These are phyloP conservation scores for Argyrosomus japonicus DNA, from an alignment of 2,113 vertebrate species.

Conservation along the genomic window DNA sequence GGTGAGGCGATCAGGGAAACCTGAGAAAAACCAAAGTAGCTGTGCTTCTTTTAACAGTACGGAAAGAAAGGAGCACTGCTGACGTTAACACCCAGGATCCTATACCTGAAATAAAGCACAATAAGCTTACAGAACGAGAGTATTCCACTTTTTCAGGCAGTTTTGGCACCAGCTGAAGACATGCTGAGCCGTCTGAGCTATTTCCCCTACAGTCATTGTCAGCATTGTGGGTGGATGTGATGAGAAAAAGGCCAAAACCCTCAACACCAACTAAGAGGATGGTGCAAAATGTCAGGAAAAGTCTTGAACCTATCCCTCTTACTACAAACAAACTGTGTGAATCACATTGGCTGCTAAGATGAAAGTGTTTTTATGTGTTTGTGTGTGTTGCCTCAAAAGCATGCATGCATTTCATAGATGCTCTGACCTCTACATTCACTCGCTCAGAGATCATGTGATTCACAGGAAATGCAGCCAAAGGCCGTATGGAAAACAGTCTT, in stretches of 20 bases:
- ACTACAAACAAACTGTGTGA: constrained; percentile 14
- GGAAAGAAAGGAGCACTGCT: not conserved
- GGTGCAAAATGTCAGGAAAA: not conserved
- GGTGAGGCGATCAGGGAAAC: not conserved
- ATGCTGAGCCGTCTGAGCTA: not conserved
- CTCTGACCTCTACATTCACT: not conserved
- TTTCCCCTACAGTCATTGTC: constrained; percentile 4
- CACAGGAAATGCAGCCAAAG: not conserved
- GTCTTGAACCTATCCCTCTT: not conserved
- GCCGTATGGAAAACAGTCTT: not conserved
- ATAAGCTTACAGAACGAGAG: not conserved
- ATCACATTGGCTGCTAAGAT: constrained; percentile 5
- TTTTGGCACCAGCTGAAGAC: constrained; percentile 16
- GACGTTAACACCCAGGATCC: not conserved
- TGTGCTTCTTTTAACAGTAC: not conserved
- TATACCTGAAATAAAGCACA: not conserved
- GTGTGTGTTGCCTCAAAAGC: not conserved
- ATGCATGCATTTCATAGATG: not conserved
- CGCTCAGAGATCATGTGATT: not conserved
- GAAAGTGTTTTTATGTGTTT: not conserved
- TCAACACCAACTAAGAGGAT: not conserved
- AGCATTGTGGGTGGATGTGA: constrained; percentile 37
- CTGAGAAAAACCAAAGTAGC: not conserved
- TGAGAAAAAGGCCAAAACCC: not conserved
- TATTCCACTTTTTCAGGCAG: not conserved